Conservation (phyloP, 2,797 vertebrate genomes). For the Amphiprion clarkii region DNA sequence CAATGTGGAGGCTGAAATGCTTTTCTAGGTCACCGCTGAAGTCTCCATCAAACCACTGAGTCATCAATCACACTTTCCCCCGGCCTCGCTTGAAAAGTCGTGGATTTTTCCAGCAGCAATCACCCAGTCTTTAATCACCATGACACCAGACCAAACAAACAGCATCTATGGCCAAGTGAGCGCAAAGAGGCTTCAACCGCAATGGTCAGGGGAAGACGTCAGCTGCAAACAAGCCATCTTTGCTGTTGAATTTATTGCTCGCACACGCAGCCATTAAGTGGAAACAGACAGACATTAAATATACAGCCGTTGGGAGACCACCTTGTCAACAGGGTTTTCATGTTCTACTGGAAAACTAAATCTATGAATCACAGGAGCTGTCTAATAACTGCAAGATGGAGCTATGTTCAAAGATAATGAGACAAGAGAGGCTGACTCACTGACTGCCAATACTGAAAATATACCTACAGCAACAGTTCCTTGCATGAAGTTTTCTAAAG, state of each 20-base stretch:
- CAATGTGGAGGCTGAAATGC: slow-evolving; percentile 2
- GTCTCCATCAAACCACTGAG: slow-evolving; percentile 13
- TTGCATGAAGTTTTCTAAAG: too few species aligned
- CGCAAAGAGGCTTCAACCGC: slow-evolving; percentile 11
- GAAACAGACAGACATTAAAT: slow-evolving; percentile 54
- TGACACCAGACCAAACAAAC: slow-evolving; percentile 56
- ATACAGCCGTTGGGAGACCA: slow-evolving; percentile 25
- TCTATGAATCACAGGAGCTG: slow-evolving; percentile 14
- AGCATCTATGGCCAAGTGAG: slow-evolving; percentile 24
- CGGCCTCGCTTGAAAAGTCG: slow-evolving; percentile 25
- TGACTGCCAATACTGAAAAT: background rate
- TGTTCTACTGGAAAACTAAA: slow-evolving; percentile 30
- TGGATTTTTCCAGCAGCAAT: slow-evolving; percentile 32
- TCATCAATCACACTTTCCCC: background rate
- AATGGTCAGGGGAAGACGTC: slow-evolving; percentile 28
- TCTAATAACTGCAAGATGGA: slow-evolving; percentile 10
- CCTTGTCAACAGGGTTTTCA: slow-evolving; percentile 27
- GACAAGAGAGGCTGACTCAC: background rate
- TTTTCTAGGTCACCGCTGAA: slow-evolving; percentile 21
- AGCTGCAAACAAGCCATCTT: slow-evolving; percentile 50
- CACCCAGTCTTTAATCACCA: slow-evolving; percentile 48
- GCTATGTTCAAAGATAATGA: background rate
- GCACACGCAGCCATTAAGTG: slow-evolving; percentile 10
- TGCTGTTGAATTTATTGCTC: slow-evolving; percentile 15
- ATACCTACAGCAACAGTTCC: background rate